These are phyloP conservation scores for Nasonia longicornis DNA, from an alignment of 1,140 invertebrate genomes.

Conservation along the genomic window DNA sequence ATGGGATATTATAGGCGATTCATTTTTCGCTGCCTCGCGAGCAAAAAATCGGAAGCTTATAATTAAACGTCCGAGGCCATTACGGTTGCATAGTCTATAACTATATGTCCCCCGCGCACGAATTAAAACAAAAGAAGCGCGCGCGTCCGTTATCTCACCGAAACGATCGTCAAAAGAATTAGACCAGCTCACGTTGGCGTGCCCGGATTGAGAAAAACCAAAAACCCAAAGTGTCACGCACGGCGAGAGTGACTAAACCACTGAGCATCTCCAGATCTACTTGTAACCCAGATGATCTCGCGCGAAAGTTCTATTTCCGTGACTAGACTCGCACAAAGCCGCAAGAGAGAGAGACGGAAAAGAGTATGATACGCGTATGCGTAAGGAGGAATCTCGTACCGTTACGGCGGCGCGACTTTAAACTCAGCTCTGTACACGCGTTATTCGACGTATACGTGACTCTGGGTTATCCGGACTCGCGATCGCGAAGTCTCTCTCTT, in stretches of 20 bases:
- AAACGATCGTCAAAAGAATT: neutral
- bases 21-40: neutral
- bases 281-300: constrained; percentile 25
- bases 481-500: constrained; percentile 1
- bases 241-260: neutral
- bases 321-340: neutral
- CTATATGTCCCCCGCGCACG: too few species aligned
- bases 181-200: neutral
- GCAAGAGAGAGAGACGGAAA: neutral
- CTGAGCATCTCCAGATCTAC: neutral
- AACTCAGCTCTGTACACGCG: constrained; percentile 3
- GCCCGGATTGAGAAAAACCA: neutral
- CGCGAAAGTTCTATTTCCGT: constrained; percentile 4
- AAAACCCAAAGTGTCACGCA: neutral
- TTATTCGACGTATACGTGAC: constrained; percentile 4
- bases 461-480: constrained; percentile 14
- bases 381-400: constrained; percentile 11
- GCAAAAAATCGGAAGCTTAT: neutral
- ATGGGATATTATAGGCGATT: neutral
- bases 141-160: neutral
- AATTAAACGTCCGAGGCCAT: too few species aligned
- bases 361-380: neutral
- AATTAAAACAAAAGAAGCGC: too few species aligned
- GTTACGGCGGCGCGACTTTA: constrained; percentile 2
- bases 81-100: too few species aligned